phyloP scores from a whole-genome alignment of 2,888 invertebrate genomes.

The Drosophila formosana region DNA sequence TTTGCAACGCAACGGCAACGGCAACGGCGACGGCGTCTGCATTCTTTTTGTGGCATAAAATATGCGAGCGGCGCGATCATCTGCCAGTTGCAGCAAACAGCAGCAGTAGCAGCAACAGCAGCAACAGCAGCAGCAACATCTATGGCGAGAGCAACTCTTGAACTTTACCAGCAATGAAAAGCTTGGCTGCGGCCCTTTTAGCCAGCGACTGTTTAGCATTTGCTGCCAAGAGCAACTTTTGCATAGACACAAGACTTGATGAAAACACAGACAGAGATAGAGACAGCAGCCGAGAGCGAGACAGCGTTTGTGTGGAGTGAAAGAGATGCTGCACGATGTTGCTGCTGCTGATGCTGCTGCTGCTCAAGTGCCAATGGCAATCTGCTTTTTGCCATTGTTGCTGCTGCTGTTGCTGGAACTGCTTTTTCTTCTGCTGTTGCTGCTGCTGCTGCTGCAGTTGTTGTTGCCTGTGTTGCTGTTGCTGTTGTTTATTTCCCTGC shows the following conservation, averaged over 20 bases:
- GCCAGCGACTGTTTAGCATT: conserved; percentile 73
- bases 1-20: conserved; percentile 76
- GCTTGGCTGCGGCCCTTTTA: conserved; percentile 71
- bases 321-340: conserved; percentile 66
- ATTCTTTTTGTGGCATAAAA: conserved; percentile 70
- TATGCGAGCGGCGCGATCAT: conserved; percentile 75
- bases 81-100: conserved; percentile 53
- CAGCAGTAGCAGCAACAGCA: conserved; percentile 32
- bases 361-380: conserved; percentile 78
- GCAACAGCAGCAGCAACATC: conserved; percentile 45
- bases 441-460: conserved; percentile 30
- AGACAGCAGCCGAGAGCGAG: conserved; percentile 7
- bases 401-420: conserved; percentile 40
- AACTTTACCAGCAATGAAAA: conserved; percentile 80
- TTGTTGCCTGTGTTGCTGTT: conserved; percentile 34
- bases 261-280: conserved; percentile 21
- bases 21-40: conserved; percentile 75
- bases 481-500: conserved; percentile 78
- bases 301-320: background rate
- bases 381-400: conserved; percentile 56
- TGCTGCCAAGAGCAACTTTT: conserved; percentile 51
- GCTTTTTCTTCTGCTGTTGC: conserved; percentile 40
- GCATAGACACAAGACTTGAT: conserved; percentile 40
- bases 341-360: conserved; percentile 73
- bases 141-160: conserved; percentile 68